phyloP scores from a whole-genome alignment of 2,888 invertebrate genomes.

The Sipunculus nudus region DNA sequence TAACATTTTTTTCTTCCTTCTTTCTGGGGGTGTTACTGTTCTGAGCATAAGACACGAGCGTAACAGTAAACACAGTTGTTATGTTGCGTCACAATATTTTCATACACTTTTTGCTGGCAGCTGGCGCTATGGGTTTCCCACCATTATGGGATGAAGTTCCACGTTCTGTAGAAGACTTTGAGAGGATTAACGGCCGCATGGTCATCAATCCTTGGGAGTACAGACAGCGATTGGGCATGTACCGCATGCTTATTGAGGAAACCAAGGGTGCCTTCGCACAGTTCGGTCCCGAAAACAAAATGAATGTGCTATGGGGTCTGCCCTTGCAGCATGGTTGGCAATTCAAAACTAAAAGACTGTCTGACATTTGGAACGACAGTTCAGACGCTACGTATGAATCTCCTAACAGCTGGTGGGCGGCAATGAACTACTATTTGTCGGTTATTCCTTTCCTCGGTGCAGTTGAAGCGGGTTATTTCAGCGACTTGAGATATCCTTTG shows the following conservation, averaged over 20 bases:
- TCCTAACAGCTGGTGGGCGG: constrained; percentile 27
- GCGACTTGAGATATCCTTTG: neutral
- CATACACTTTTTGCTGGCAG: too few species aligned
- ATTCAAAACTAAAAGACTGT: neutral
- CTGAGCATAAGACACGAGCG: too few species aligned
- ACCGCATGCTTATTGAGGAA: constrained; percentile 14
- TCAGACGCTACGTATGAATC: constrained; percentile 1
- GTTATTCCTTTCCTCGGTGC: constrained; percentile 25
- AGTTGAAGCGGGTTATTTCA: constrained; percentile 9
- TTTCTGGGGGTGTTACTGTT: too few species aligned
- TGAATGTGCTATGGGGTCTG: constrained; percentile 24
- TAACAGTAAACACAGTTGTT: too few species aligned
- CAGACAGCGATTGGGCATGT: constrained; percentile 18
- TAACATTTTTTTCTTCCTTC: too few species aligned
- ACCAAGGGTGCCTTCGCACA: constrained; percentile 6
- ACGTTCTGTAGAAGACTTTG: neutral
- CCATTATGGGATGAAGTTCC: constrained; percentile 5
- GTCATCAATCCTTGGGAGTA: constrained; percentile 26
- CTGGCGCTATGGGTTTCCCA: too few species aligned
- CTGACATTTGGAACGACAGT: neutral
- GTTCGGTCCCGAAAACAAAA: constrained; percentile 17
- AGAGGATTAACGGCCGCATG: neutral
- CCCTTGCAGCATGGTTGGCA: constrained; percentile 28
- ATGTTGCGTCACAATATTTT: too few species aligned
- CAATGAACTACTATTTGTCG: constrained; percentile 26